A percentile compares a stretch with the other conserved stretches of the same genome.
phyloP scores from a whole-genome alignment of 2,797 vertebrate genomes.

The Phrynocephalus vlangalii region DNA sequence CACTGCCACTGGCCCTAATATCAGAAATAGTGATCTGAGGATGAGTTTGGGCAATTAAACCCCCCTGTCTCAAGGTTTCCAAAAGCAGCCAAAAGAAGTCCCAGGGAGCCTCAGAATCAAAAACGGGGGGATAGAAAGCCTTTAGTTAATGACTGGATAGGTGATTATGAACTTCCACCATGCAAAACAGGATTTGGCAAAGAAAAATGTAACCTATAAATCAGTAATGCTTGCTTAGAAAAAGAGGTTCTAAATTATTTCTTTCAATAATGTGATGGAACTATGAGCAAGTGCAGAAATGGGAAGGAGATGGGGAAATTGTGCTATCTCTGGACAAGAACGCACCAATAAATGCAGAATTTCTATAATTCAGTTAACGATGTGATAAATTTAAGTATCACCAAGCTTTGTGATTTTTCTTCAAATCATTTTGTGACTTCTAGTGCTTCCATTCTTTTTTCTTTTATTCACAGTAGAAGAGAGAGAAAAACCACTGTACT shows the following conservation, averaged over 20 bases:
- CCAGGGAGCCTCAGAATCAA: too few relatives aligned
- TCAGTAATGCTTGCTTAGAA: neutral
- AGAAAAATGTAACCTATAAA: too few relatives aligned
- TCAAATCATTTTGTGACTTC: neutral
- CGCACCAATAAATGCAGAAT: neutral
- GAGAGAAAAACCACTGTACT: neutral
- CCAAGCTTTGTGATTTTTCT: neutral
- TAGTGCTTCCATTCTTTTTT: neutral
- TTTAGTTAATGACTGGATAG: neutral
- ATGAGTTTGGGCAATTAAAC: too few relatives aligned
- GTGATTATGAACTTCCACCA: too few relatives aligned
- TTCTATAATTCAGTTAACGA: neutral
- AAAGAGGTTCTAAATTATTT: neutral
- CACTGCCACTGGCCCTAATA: too few relatives aligned
- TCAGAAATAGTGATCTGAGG: too few relatives aligned
- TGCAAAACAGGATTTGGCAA: too few relatives aligned
- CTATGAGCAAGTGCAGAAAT: fast-evolving
- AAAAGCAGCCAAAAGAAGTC: too few relatives aligned
- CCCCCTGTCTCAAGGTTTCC: too few relatives aligned
- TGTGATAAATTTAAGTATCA: neutral
- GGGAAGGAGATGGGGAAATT: neutral
- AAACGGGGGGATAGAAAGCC: too few relatives aligned
- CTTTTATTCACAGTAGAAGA: slow-evolving; percentile 3
- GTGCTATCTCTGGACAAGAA: neutral
- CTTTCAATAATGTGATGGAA: neutral